phyloP scores from a whole-genome alignment of 2,888 invertebrate genomes.

The Coelogynopora nodosa region DNA sequence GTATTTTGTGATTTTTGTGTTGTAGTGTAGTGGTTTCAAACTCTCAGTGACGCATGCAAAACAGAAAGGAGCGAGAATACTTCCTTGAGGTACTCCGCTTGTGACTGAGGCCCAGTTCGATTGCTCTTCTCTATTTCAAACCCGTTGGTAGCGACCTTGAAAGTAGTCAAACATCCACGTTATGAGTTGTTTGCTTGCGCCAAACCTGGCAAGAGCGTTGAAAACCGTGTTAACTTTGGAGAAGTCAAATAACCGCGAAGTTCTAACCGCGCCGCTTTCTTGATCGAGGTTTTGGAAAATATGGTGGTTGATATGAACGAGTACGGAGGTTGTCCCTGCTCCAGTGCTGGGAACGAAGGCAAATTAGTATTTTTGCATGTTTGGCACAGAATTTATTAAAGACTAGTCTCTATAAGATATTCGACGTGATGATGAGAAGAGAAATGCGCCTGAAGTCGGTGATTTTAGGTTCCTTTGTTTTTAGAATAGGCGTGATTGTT shows the following conservation, averaged over 20 bases:
- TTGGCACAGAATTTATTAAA: neutral
- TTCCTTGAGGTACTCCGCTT: neutral
- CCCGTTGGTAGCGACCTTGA: too few species aligned
- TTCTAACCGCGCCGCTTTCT: neutral
- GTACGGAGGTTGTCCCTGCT: conserved; percentile 12
- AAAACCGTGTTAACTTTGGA: too few species aligned
- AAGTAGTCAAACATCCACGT: too few species aligned
- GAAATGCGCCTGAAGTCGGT: neutral
- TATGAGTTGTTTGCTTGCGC: too few species aligned
- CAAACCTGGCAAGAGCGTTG: too few species aligned
- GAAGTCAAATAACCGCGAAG: neutral
- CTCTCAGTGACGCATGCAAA: conserved; percentile 17
- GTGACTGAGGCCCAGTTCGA: neutral
- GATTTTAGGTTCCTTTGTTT: neutral
- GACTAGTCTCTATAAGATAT: neutral
- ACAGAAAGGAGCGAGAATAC: conserved; percentile 1
- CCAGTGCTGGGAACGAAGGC: conserved; percentile 3
- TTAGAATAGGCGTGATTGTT: neutral
- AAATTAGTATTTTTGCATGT: conserved; percentile 8
- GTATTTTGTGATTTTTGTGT: conserved; percentile 9
- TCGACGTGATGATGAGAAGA: conserved; percentile 2
- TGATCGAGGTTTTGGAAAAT: conserved; percentile 17
- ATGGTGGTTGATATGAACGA: neutral
- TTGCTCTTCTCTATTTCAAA: too few species aligned
- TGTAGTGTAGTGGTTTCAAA: conserved; percentile 14